Evolutionary conservation across 2,113 vertebrate genomes (phyloP).

Genomic region (Hylia prasina): DNA sequence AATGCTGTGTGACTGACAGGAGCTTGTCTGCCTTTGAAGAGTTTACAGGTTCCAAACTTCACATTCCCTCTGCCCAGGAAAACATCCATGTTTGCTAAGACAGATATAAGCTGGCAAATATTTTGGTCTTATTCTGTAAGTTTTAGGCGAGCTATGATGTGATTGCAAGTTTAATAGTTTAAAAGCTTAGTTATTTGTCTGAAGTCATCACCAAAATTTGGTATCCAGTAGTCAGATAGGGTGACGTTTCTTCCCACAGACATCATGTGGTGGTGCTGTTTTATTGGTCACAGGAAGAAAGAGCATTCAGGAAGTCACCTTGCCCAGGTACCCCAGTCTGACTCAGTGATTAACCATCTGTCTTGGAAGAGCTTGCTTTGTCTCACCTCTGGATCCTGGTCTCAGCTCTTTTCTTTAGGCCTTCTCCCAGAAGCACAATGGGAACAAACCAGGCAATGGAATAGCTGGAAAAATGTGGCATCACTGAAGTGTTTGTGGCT

Average conservation of each 20-base stretch:
- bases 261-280: accelerated
- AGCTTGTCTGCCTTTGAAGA: neutral
- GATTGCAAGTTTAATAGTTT: neutral
- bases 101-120: neutral
- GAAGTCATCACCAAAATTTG: neutral
- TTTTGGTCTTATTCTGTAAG: neutral
- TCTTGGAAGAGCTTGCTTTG: neutral
- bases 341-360: neutral
- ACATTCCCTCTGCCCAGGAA: neutral
- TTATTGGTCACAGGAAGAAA: neutral
- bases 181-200: neutral
- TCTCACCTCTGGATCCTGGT: neutral
- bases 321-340: neutral
- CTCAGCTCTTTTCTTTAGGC: neutral
- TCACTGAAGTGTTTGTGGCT: neutral
- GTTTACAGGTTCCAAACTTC: neutral
- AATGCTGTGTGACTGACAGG: neutral
- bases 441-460: neutral
- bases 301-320: neutral
- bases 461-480: neutral
- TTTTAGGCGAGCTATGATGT: neutral
- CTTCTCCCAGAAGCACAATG: neutral
- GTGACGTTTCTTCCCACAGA: neutral
- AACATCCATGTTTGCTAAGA: neutral
- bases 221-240: neutral